Conservation (phyloP, 2,797 vertebrate species). For the Odontamblyopus lacepedii region DNA sequence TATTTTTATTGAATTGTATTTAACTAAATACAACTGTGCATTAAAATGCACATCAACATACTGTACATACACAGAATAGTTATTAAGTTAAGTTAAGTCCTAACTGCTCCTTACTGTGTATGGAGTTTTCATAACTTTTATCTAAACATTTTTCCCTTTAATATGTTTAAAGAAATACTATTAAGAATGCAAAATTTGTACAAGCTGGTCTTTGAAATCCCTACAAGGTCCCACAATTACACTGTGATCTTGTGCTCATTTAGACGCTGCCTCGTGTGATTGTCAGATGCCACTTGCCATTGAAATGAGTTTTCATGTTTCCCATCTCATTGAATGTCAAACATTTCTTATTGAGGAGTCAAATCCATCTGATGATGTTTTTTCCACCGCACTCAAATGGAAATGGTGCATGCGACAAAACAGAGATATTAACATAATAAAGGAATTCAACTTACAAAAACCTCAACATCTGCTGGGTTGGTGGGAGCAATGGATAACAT, state of each 20-base stretch:
- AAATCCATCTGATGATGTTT: slow-evolving; percentile 77
- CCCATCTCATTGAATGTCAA: slow-evolving; percentile 77
- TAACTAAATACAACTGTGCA: too few species aligned
- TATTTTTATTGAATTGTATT: too few species aligned
- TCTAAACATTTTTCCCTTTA: background rate
- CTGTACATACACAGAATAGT: too few species aligned
- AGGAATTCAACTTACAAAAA: slow-evolving; percentile 78
- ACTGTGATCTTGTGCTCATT: slow-evolving; percentile 66
- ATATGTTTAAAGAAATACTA: background rate
- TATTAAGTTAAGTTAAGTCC: background rate
- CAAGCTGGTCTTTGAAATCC: slow-evolving; percentile 62
- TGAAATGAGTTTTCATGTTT: slow-evolving; percentile 72
- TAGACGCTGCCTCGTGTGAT: slow-evolving; percentile 70
- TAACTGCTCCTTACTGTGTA: background rate
- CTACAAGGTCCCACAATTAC: slow-evolving; percentile 57
- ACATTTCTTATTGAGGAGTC: slow-evolving; percentile 71
- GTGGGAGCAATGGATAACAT: slow-evolving; percentile 75
- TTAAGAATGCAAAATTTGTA: slow-evolving; percentile 56
- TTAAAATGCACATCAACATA: too few species aligned
- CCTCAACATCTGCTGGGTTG: slow-evolving; percentile 77
- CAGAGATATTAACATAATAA: slow-evolving; percentile 79
- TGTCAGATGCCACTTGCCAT: slow-evolving; percentile 77
- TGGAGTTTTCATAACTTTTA: background rate
- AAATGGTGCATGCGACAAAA: slow-evolving; percentile 76
- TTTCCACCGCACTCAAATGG: slow-evolving; percentile 73